These are phyloP conservation scores for Phaonia tiefii DNA, from an alignment of 2,888 invertebrate species.

Conservation along the genomic window DNA sequence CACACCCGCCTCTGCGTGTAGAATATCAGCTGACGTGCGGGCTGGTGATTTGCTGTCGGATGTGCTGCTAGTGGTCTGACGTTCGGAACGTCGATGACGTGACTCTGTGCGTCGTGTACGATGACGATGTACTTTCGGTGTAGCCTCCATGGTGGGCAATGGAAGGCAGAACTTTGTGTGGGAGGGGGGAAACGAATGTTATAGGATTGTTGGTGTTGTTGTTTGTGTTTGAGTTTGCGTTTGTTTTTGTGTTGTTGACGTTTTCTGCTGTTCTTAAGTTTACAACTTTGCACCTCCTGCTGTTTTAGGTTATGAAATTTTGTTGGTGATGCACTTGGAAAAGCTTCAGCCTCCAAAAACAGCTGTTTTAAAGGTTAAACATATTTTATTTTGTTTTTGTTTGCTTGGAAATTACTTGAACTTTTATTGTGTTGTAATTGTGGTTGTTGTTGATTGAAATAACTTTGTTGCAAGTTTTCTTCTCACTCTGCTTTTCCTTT, in stretches of 20 bases:
- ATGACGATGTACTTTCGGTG: slow-evolving; percentile 80
- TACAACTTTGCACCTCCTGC: too few species aligned
- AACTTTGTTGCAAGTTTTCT: too few species aligned
- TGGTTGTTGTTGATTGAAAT: too few species aligned
- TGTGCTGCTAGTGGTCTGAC: slow-evolving; percentile 69
- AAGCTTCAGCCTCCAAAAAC: slow-evolving; percentile 29
- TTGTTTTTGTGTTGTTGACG: slow-evolving; percentile 19
- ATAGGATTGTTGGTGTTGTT: not conserved
- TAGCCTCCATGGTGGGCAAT: slow-evolving; percentile 75
- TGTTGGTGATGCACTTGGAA: not conserved
- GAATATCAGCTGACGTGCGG: slow-evolving; percentile 43
- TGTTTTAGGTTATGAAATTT: slow-evolving; percentile 22
- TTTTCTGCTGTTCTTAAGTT: not conserved
- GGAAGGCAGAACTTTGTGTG: not conserved
- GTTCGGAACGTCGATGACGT: slow-evolving; percentile 75
- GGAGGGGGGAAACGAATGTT: not conserved
- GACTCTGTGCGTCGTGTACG: slow-evolving; percentile 78
- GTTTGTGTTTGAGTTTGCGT: slow-evolving; percentile 4
- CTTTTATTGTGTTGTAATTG: not conserved
- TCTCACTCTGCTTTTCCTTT: too few species aligned
- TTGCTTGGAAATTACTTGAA: slow-evolving; percentile 47
- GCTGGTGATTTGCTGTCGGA: slow-evolving; percentile 69
- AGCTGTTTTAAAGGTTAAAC: slow-evolving; percentile 65
- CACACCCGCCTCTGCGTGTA: slow-evolving; percentile 68
- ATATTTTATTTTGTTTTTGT: too few species aligned